phyloP scores from a whole-genome alignment of 2,888 invertebrate genomes.

The Megamerina dolium region DNA sequence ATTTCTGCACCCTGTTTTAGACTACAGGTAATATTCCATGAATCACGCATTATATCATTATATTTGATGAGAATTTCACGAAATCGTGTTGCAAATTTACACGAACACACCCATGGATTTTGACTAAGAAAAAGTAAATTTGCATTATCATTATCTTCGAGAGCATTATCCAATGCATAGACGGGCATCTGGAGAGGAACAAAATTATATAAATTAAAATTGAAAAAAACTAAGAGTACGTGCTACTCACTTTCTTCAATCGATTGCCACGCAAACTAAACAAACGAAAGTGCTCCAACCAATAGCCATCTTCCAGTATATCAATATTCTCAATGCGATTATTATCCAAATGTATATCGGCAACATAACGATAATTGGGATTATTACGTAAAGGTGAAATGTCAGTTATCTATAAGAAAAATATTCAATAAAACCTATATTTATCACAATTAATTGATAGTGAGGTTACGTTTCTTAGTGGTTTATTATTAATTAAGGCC shows the following conservation, averaged over 20 bases:
- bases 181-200: slow-evolving; percentile 61
- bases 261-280: slow-evolving; percentile 71
- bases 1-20: slow-evolving; percentile 51
- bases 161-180: slow-evolving; percentile 72
- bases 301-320: slow-evolving; percentile 68
- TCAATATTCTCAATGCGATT: slow-evolving; percentile 64
- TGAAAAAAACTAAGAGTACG: not conserved
- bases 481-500: too few species aligned
- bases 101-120: slow-evolving; percentile 81
- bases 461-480: too few species aligned
- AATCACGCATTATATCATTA: slow-evolving; percentile 62
- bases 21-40: slow-evolving; percentile 65
- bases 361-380: slow-evolving; percentile 60
- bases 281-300: slow-evolving; percentile 70
- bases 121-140: slow-evolving; percentile 64
- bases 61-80: slow-evolving; percentile 66
- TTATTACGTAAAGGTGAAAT: slow-evolving; percentile 63
- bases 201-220: not conserved
- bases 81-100: slow-evolving; percentile 71
- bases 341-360: slow-evolving; percentile 71
- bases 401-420: slow-evolving; percentile 58
- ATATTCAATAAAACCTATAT: too few species aligned
- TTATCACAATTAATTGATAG: too few species aligned
- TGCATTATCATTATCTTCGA: slow-evolving; percentile 66
- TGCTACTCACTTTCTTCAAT: slow-evolving; percentile 62